A percentile compares a stretch with the other conserved stretches of the same genome.
Conservation (phyloP, 2,113 vertebrate species). For the Madoqua kirkii region DNA sequence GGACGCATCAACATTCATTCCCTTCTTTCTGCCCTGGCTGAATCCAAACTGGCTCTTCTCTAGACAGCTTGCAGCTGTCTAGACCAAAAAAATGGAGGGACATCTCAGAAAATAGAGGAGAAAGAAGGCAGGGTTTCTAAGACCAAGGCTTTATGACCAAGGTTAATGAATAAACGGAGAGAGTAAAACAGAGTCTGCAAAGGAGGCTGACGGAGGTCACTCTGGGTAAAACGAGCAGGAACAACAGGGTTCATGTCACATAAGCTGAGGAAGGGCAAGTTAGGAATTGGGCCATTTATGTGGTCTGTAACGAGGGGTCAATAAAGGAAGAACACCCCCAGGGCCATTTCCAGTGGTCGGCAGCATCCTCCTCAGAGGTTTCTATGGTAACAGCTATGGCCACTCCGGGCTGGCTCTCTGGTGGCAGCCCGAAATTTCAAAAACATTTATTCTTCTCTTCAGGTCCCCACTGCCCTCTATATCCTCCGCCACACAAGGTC, state of each 20-base stretch:
- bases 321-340: not conserved
- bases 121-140: not conserved
- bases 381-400: not conserved
- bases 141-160: not conserved
- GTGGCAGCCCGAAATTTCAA: not conserved
- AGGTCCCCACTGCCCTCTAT: not conserved
- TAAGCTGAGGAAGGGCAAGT: not conserved
- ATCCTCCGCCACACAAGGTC: not conserved
- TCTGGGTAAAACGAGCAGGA: not conserved
- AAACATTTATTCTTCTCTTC: not conserved
- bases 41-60: not conserved
- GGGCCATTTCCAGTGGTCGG: not conserved
- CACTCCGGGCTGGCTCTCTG: too few relatives aligned
- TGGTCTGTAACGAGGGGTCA: not conserved
- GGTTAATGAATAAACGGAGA: not conserved
- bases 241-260: not conserved
- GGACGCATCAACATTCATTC: too few relatives aligned
- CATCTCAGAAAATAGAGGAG: not conserved
- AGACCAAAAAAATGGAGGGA: not conserved
- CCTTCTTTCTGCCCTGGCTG: not conserved
- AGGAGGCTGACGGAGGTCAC: not conserved
- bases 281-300: not conserved
- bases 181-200: not conserved
- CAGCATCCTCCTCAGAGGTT: not conserved
- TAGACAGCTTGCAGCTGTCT: not conserved